Conservation (phyloP, 1,140 invertebrate species). For the Drosophila tani region DNA sequence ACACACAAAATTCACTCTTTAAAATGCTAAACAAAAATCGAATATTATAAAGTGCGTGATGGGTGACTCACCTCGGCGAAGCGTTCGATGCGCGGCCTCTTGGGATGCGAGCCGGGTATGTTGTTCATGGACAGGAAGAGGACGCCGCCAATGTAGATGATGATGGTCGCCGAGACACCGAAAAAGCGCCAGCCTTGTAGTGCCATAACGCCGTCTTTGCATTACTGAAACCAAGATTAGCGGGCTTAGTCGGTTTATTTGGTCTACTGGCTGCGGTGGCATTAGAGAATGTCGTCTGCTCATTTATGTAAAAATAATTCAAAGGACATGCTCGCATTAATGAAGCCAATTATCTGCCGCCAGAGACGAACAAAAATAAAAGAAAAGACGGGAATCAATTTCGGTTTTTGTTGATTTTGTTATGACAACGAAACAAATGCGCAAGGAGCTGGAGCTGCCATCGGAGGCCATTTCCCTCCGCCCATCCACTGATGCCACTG, state of each 20-base stretch:
- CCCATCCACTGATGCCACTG: conserved; percentile 4
- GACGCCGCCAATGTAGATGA: conserved; percentile 86
- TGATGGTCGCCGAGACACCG: conserved; percentile 86
- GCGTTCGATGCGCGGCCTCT: conserved; percentile 66
- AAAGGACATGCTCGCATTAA: conserved; percentile 46
- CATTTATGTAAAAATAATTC: conserved; percentile 44
- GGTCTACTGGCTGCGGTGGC: not conserved
- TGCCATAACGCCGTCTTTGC: conserved; percentile 83
- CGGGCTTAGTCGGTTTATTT: conserved; percentile 4
- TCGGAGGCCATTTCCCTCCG: conserved; percentile 16
- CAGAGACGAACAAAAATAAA: not conserved
- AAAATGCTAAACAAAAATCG: not conserved
- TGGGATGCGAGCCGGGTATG: conserved; percentile 85
- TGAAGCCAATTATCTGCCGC: conserved; percentile 39
- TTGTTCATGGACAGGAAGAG: conserved; percentile 87
- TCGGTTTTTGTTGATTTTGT: conserved; percentile 72
- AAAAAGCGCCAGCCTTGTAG: conserved; percentile 86
- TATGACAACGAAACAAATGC: conserved; percentile 73
- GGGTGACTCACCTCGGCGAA: conserved; percentile 73
- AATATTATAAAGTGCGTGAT: not conserved
- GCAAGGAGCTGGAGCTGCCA: conserved; percentile 36
- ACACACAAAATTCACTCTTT: not conserved
- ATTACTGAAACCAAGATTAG: conserved; percentile 67
- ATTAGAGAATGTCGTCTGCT: not conserved
- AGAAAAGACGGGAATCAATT: conserved; percentile 25